Evolutionary conservation across 2,113 vertebrate species (phyloP), one percentile per base, ranked within the genome.

Genomic region (Etheostoma cragini): DNA sequence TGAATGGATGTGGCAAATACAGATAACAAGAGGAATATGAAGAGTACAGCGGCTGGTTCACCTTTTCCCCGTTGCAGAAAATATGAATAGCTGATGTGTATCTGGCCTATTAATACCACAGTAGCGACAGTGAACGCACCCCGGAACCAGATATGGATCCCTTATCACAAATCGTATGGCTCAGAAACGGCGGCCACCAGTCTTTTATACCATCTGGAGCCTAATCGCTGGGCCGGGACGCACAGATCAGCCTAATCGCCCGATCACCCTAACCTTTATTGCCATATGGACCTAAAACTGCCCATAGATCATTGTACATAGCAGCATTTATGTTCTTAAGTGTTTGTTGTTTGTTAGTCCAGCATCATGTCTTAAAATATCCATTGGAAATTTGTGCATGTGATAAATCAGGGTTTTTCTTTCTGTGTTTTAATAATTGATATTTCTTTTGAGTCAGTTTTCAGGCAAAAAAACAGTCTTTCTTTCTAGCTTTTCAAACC

Each of bases 1-100:
- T 78, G 86, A 90, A 91, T 88, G 86, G 82, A 87, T 67, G 78
- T 87, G 89, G 83, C 90, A 89, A 87, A 91, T 72, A 50, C 82
- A 90, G 90, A 94, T 92, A 93, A 91, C 85, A 76, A 76, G 84
- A 85, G 79, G 63, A 88, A 90, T 89, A 82, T 88, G 89, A 90
- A 77, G 82, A 80, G 88, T 63, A 57, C 52, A 77, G 83, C 45
- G 26, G 67, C 78, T 66, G 83, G 49, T 81, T 91, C 89, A 80
- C 89, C 85, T 72, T 83, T 60, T 72, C 58, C 42, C 42, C 0
- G 11, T 54, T 66, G 78, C 84, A 83, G 66, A 82, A 87, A 91
- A 87, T 89, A 87, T 76, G 87, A 83, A 84, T 67, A 74, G 80
- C 87, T 83, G 93, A 88, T 90, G 72, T 88, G 78, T 89, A 92